phyloP scores from a whole-genome alignment of 2,797 vertebrate species.

The Trachops cirrhosus region DNA sequence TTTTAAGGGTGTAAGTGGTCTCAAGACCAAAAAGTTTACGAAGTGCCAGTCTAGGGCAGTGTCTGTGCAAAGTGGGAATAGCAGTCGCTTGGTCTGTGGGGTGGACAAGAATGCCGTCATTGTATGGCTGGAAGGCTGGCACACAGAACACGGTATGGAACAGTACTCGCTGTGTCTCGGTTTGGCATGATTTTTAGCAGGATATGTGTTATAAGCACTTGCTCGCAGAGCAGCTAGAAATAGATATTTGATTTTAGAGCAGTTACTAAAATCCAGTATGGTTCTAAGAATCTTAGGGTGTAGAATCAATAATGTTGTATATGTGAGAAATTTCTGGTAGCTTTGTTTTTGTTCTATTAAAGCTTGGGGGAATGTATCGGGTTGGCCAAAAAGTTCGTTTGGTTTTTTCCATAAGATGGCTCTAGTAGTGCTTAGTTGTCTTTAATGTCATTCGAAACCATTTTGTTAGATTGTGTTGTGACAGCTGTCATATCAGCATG shows the following conservation, averaged over 20 bases:
- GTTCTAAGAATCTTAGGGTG: constrained; percentile 18
- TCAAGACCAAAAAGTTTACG: not conserved
- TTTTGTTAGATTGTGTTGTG: not conserved
- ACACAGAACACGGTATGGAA: constrained; percentile 64
- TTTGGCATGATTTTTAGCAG: constrained; percentile 75
- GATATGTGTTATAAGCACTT: constrained; percentile 73
- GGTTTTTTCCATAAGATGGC: not conserved
- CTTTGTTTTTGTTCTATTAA: not conserved
- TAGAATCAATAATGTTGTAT: not conserved
- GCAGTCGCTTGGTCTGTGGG: constrained; percentile 71
- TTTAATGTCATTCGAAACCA: not conserved
- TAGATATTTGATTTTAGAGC: constrained; percentile 64
- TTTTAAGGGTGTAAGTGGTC: constrained; percentile 17
- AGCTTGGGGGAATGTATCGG: not conserved
- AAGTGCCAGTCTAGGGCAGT: constrained; percentile 43
- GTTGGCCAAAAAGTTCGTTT: not conserved
- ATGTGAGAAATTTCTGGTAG: constrained; percentile 18
- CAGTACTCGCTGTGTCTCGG: constrained; percentile 80
- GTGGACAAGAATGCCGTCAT: constrained; percentile 75
- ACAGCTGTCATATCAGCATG: not conserved
- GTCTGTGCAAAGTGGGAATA: constrained; percentile 66
- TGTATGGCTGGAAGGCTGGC: constrained; percentile 72
- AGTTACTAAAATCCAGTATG: constrained; percentile 59
- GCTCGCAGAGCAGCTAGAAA: constrained; percentile 75
- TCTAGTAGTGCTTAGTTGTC: not conserved